Evolutionary conservation across 2,797 vertebrate genomes (phyloP), one percentile per base, ranked within the genome.

Genomic region (Manis javanica): DNA sequence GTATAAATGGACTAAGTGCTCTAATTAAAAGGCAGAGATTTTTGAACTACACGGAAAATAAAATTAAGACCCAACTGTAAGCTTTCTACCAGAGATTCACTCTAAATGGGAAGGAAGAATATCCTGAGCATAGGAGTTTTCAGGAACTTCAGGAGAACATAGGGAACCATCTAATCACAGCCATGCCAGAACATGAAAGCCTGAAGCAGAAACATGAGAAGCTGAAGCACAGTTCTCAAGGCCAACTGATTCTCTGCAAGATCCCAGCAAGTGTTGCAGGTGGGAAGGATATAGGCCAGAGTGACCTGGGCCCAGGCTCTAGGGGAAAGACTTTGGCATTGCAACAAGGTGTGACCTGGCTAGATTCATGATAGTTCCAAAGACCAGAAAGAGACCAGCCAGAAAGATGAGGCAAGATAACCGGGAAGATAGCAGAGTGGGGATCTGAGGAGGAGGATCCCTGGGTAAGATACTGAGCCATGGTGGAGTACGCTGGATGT

Each of bases 11-110:
- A 42, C 57, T 57, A 74, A 57, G 55, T 42, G 68, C 34, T 90
- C 23, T 6, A 51, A 72, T 46, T 88, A 88, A 93, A 95, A 95
- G 53, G 57, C 82, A 93, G 77, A 81, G 71, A 79, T 79, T 95
- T 79, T 90, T 59, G 82, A 26, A 26, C 1, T 29, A 19, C 0
- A 8, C 5, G 61, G 46, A 46, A 69, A 89, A 69, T 37, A 57
- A 61, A 12, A 18, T 16, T 57, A 83, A 82, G 55, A 74, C 26
- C 3, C 34, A 69, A 68, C 11, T 29, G 31, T 19, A 34, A 26
- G 61, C 13, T 90, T 90, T 92, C 79, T 64, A 79, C 1, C 69
- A 72, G 51, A 53, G 8, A 51, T 19, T 5, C 21, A 51, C 21
- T 71, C 86, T 34, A 81, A 84, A 39, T 7, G 49, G 34, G 42